Conservation (phyloP, 2,888 invertebrate genomes). For the Harpalus rubripes region DNA sequence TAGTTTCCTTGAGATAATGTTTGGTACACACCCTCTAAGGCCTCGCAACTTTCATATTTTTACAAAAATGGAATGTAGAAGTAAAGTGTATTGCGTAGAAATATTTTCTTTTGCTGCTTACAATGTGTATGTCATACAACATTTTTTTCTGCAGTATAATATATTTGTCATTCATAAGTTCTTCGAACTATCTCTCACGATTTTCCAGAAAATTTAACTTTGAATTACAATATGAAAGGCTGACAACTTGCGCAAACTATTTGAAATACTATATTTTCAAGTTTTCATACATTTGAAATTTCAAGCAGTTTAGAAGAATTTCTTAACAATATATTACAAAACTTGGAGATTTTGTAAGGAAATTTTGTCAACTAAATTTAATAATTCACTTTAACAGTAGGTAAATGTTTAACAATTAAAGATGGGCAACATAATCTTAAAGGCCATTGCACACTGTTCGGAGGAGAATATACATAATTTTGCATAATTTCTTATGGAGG, state of each 20-base stretch:
- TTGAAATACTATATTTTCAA: neutral
- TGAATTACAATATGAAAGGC: conserved; percentile 16
- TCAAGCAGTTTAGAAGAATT: neutral
- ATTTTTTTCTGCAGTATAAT: neutral
- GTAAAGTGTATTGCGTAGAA: neutral
- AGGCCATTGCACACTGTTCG: too few relatives aligned
- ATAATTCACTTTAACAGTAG: too few relatives aligned
- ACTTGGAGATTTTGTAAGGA: neutral
- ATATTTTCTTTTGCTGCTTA: neutral
- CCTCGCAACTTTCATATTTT: too few relatives aligned
- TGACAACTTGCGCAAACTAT: conserved; percentile 14
- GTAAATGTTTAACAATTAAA: too few relatives aligned
- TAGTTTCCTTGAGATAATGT: too few relatives aligned
- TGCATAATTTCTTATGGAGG: too few relatives aligned
- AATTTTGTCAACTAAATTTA: too few relatives aligned
- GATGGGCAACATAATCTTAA: too few relatives aligned
- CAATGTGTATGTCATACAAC: neutral
- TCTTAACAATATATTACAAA: neutral
- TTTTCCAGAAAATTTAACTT: conserved; percentile 26
- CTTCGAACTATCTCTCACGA: conserved; percentile 7
- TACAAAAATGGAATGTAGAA: too few relatives aligned
- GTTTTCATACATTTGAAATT: neutral
- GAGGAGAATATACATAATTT: too few relatives aligned
- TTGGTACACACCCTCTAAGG: too few relatives aligned
- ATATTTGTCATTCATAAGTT: conserved; percentile 31